Percentiles rank a stretch among this genome's conserved stretches.
Evolutionary conservation across 2,113 vertebrate species (phyloP).

Genomic region (Neopipo cinnamomea): DNA sequence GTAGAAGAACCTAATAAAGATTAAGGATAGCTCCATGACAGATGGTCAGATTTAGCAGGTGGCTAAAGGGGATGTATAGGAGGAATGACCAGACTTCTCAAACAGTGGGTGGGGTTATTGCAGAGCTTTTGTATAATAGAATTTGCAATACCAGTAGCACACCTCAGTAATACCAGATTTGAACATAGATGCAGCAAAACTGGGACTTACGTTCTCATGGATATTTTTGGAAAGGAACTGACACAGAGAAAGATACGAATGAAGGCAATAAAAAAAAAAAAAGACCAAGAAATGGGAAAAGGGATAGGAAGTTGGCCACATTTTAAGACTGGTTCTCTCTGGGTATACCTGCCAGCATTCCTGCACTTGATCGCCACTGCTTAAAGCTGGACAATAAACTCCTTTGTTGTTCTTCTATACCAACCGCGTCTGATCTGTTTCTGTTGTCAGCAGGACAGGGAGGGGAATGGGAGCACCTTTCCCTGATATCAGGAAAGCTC

Average conservation of each 20-base stretch:
- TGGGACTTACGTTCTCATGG: accelerated
- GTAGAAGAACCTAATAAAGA: background rate
- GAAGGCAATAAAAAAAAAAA: background rate
- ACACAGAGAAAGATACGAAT: background rate
- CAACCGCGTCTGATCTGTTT: background rate
- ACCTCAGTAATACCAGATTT: background rate
- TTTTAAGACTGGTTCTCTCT: background rate
- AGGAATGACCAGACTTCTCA: background rate
- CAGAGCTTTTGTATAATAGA: background rate
- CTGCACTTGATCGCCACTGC: background rate
- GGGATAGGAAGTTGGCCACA: background rate
- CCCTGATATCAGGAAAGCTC: background rate
- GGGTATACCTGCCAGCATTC: background rate
- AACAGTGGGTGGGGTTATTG: background rate
- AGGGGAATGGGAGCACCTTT: background rate
- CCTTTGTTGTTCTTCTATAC: background rate
- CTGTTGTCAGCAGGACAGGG: background rate
- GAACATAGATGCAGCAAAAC: background rate
- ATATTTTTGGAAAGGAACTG: background rate
- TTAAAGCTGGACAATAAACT: background rate
- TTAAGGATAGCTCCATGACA: background rate
- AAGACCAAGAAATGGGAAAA: background rate
- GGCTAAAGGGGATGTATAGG: background rate
- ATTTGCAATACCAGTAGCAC: background rate
- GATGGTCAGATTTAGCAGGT: background rate